A percentile compares a stretch with the other conserved stretches of the same genome.
Evolutionary conservation across 2,113 vertebrate species (phyloP).

Genomic region (Casuarius casuarius): DNA sequence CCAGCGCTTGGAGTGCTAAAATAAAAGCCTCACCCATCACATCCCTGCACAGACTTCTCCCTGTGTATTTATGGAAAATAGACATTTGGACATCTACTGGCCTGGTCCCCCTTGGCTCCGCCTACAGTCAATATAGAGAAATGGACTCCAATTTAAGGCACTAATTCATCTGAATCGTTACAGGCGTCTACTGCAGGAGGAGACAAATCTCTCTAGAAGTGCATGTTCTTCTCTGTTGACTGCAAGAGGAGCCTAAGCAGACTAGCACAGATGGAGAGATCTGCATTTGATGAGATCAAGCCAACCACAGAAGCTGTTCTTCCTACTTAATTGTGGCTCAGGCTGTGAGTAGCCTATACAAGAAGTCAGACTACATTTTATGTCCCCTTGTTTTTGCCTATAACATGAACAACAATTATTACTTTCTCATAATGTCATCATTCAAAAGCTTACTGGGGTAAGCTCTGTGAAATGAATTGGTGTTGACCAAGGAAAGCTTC

Average conservation of each 20-base stretch:
- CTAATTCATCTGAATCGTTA: background rate
- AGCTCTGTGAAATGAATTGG: background rate
- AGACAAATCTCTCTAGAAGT: background rate
- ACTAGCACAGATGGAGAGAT: background rate
- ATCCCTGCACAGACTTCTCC: background rate
- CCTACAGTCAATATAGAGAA: background rate
- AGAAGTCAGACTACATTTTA: background rate
- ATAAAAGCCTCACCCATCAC: background rate
- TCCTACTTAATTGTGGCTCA: background rate
- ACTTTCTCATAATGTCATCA: background rate
- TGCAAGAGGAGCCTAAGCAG: background rate
- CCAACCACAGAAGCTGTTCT: background rate
- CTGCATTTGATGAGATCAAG: background rate
- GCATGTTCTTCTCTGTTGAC: background rate
- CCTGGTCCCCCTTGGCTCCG: background rate
- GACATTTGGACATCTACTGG: background rate
- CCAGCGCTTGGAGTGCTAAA: background rate
- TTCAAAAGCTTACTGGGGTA: background rate
- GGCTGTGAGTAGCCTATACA: background rate
- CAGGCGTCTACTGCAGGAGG: background rate
- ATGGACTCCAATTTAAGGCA: background rate
- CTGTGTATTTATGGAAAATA: background rate
- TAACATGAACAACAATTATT: background rate
- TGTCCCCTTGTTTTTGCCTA: background rate
- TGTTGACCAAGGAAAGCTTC: background rate